A percentile compares a stretch with the other conserved stretches of the same genome.
These are phyloP conservation scores for Cheilinus undulatus DNA, from an alignment of 2,113 vertebrate species.

Conservation along the genomic window DNA sequence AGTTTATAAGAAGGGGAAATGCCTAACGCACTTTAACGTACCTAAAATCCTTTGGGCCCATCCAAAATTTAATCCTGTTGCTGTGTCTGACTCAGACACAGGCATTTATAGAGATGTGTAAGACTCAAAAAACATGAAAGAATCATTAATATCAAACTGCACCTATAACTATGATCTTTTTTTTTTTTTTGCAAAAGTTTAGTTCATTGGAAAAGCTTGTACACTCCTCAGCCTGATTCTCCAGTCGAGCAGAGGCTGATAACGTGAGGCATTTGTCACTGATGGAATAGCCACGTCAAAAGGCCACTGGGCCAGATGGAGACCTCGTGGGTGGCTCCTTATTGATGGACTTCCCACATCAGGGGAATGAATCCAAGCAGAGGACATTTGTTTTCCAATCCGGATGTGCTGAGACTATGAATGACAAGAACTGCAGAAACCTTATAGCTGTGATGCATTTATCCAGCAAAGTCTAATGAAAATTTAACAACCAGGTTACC, in stretches of 20 bases:
- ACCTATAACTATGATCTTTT: no score
- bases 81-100: no score
- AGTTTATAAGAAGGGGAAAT: no score
- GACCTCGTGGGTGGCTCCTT: constrained; percentile 59
- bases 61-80: no score
- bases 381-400: constrained; percentile 47
- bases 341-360: constrained; percentile 47
- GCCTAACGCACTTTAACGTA: no score
- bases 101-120: no score
- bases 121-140: no score
- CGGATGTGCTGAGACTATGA: no score
- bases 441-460: constrained; percentile 29
- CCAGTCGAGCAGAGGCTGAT: constrained; percentile 45
- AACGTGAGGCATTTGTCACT: constrained; percentile 38
- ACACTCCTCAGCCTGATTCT: neutral
- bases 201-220: neutral
- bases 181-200: no score
- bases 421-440: no score
- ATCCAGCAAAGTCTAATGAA: constrained; percentile 46
- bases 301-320: constrained; percentile 58
- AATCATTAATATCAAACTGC: no score
- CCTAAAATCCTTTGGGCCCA: no score
- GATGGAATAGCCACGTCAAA: constrained; percentile 47
- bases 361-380: constrained; percentile 35
- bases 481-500: constrained; percentile 61